A percentile compares a stretch with the other conserved stretches of the same genome.
Conservation (phyloP, 2,113 vertebrate genomes). For the Malurus alboscapulatus region DNA sequence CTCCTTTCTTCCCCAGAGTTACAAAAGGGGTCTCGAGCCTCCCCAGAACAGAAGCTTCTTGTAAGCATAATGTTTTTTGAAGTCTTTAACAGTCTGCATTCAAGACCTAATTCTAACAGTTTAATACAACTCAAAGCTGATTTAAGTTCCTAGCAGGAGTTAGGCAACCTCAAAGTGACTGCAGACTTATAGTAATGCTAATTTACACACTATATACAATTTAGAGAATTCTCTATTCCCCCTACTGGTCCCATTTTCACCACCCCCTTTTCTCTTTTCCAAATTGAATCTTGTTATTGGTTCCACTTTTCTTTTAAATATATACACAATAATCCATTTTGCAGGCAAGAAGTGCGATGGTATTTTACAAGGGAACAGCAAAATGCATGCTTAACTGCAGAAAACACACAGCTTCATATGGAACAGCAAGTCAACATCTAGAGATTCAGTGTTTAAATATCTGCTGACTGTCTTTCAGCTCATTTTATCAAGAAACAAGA, state of each 20-base stretch:
- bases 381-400: conserved; percentile 85
- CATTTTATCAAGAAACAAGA: conserved; percentile 82
- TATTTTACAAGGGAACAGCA: conserved; percentile 80
- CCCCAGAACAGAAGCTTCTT: conserved; percentile 75
- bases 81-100: conserved; percentile 76
- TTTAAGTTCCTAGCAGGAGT: conserved; percentile 75
- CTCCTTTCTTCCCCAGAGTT: conserved; percentile 77
- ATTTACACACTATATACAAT: conserved; percentile 85
- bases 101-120: conserved; percentile 76
- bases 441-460: conserved; percentile 69
- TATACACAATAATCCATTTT: conserved; percentile 76
- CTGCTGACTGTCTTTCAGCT: conserved; percentile 83
- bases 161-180: conserved; percentile 72
- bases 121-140: conserved; percentile 74
- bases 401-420: conserved; percentile 77
- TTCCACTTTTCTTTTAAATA: conserved; percentile 69
- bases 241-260: conserved; percentile 52
- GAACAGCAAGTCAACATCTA: conserved; percentile 74
- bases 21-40: conserved; percentile 76
- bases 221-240: conserved; percentile 61
- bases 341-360: conserved; percentile 79
- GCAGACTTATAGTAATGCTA: conserved; percentile 73
- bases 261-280: conserved; percentile 36
- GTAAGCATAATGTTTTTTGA: conserved; percentile 61
- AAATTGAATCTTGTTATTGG: conserved; percentile 50